Evolutionary conservation across 2,113 vertebrate genomes (phyloP), one percentile per base, ranked within the genome.

Genomic region (Synchiropus splendidus): DNA sequence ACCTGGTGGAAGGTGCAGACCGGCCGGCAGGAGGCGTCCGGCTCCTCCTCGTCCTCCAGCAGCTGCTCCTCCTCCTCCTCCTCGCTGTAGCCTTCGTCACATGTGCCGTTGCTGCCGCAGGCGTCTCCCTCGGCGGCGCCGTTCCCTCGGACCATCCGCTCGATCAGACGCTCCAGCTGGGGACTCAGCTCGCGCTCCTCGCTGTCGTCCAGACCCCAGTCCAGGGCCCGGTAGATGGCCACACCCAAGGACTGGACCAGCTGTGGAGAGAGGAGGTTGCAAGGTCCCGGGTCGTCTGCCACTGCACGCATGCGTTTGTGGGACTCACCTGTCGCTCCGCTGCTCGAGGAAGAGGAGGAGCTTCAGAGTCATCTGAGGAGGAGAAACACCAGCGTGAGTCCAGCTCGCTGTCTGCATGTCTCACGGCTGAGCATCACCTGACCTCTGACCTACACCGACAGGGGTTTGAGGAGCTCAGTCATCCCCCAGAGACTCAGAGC

Each of bases 121-220:
- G 83, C 67, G 15, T 80, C 78, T 0, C 63, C 64, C 42, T 87
- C 84, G 0, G 65, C 78, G 43, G 77, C 80, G 0, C 75, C 80
- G 17, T 84, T 86, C 0, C 77, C 85, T 34, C 83, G 88, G 2
- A 84, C 86, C 94, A 98, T 98, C 52, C 88, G 81, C 57, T 97
- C 94, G 0, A 97, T 96, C 68, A 98, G 90, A 50, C 72, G 82
- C 75, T 97, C 94, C 80, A 97, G 85, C 62, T 87, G 89, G 0
- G 90, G 91, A 69, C 89, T 90, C 48, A 98, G 85, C 75, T 97
- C 91, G 0, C 92, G 79, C 69, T 98, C 94, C 66, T 97, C 92
- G 0, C 84, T 94, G 63, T 97, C 92, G 0, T 92, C 89, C 79
- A 98, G 79, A 0, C 94, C 94, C 94, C 94, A 97, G 83, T 98